Base-by-base conservation (phyloP, 1,140 invertebrate genomes). In the Drosophila nigromelanica region DNA sequence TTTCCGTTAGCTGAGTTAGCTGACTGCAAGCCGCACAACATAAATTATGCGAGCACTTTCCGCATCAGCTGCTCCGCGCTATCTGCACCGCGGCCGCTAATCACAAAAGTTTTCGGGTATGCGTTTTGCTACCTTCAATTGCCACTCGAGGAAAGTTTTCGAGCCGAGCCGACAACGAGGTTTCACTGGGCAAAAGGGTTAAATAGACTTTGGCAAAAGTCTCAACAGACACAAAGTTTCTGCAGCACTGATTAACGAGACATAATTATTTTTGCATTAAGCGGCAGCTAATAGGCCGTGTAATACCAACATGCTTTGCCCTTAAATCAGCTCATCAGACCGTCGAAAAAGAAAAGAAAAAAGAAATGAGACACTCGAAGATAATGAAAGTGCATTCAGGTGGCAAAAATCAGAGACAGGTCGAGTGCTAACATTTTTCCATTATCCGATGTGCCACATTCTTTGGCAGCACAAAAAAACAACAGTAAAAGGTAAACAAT, bases 261-360 rank as follows among this genome's bases (percentile, higher is more conserved):
- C 78, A 87, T 86, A 86, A 86, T 86, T 86, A 86, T 86, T 87
- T 86, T 86, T 75, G 82, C 82, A 86, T 86, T 86, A 86, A 87
- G 82, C 82, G 64, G 51, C 54, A 80, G 75, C 80, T 87, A 86
- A 86, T 86, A 86, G 82, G 78, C 80, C 78, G 76, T 86, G 82
- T 82, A 86, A 82, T 86, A 61, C 78, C 43, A 42, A 56, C 77
- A 75, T 42, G 74, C 76, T 47, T 43, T 48, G 37, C 50, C 42
- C 56, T 47, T 63, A 73, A 87, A 87, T 87, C 82, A 86, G 81
- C 75, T 66, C 78, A 81, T 69, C 82, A 86, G 82, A 79, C 82
- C 24, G 37, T 60, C 39, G 27, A 70, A 74, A 51, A 52, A 21
- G 7, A 12, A 12, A 8, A 33, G 42, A 61, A 74, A 48, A 58